Percentiles rank a stretch among this genome's conserved stretches.
phyloP scores from a whole-genome alignment of 2,888 invertebrate species.

The Perithous albicinctus region DNA sequence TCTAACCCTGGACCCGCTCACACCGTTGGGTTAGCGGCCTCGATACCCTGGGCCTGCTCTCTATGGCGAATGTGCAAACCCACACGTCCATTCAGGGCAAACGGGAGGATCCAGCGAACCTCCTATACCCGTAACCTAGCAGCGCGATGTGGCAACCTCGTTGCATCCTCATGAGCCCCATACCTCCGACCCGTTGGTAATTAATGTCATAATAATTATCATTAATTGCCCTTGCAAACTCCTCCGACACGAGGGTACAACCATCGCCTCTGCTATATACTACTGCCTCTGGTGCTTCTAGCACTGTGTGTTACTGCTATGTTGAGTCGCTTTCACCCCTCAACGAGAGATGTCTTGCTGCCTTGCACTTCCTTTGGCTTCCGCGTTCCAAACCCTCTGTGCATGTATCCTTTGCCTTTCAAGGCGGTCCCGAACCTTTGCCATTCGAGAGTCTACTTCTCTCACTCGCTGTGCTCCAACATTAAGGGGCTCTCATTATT shows the following conservation, averaged over 20 bases:
- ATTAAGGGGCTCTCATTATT: not conserved
- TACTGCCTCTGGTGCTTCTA: not conserved
- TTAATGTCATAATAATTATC: constrained; percentile 72
- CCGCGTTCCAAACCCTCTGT: not conserved
- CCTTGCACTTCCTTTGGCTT: constrained; percentile 23
- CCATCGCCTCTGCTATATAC: constrained; percentile 17
- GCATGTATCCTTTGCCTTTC: not conserved
- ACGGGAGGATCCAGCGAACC: constrained; percentile 14
- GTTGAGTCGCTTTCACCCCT: constrained; percentile 7
- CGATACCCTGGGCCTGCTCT: constrained; percentile 23
- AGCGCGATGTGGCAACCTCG: constrained; percentile 46
- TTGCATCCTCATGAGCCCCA: constrained; percentile 40
- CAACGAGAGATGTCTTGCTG: constrained; percentile 14
- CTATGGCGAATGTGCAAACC: constrained; percentile 15
- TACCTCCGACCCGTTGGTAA: constrained; percentile 52
- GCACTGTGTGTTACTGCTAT: not conserved
- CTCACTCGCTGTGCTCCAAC: not conserved
- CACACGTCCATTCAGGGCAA: constrained; percentile 22
- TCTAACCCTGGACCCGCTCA: constrained; percentile 34
- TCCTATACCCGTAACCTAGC: constrained; percentile 21
- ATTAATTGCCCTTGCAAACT: constrained; percentile 68
- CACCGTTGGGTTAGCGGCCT: constrained; percentile 46
- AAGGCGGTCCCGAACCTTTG: not conserved
- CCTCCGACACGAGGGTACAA: constrained; percentile 30
- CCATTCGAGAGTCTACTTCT: not conserved